Percentiles rank a stretch among this genome's conserved stretches.
Evolutionary conservation across 2,797 vertebrate species (phyloP).

Genomic region (Poecilia gillii): DNA sequence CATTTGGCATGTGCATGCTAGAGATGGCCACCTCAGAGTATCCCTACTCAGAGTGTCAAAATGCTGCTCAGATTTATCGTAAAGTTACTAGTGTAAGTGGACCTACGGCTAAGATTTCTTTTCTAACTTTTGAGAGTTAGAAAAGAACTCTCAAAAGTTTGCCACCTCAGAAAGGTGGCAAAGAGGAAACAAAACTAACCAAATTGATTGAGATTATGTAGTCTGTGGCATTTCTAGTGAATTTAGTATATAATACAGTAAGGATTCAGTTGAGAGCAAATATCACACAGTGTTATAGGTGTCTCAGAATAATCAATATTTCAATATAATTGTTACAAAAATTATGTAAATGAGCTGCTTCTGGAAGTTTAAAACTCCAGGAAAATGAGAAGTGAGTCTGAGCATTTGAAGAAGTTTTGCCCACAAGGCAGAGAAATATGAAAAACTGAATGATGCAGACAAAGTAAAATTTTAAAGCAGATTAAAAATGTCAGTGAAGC

Average conservation of each 20-base stretch:
- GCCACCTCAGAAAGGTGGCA: not conserved
- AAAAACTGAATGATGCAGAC: not conserved
- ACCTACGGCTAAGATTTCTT: not conserved
- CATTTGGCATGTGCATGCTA: slow-evolving; percentile 99
- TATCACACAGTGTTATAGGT: not conserved
- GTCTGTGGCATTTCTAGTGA: not conserved
- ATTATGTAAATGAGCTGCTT: not conserved
- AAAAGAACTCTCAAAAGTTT: too few species aligned
- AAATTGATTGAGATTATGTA: not conserved
- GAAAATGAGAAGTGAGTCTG: not conserved
- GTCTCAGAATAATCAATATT: not conserved
- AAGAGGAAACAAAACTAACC: not conserved
- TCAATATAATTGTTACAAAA: not conserved
- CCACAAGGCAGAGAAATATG: not conserved
- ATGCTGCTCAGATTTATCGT: slow-evolving; percentile 97
- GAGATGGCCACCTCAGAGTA: slow-evolving; percentile 99
- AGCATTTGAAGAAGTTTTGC: not conserved
- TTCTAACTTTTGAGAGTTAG: not conserved
- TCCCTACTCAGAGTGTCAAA: slow-evolving; percentile 98
- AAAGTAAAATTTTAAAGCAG: not conserved
- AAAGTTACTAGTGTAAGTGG: slow-evolving; percentile 99
- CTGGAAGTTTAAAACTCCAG: not conserved
- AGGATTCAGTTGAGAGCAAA: not conserved
- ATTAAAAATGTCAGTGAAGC: not conserved
- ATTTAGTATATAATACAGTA: not conserved